Evolutionary conservation across 2,113 vertebrate species (phyloP).

Genomic region (Phalacrocorax aristotelis): DNA sequence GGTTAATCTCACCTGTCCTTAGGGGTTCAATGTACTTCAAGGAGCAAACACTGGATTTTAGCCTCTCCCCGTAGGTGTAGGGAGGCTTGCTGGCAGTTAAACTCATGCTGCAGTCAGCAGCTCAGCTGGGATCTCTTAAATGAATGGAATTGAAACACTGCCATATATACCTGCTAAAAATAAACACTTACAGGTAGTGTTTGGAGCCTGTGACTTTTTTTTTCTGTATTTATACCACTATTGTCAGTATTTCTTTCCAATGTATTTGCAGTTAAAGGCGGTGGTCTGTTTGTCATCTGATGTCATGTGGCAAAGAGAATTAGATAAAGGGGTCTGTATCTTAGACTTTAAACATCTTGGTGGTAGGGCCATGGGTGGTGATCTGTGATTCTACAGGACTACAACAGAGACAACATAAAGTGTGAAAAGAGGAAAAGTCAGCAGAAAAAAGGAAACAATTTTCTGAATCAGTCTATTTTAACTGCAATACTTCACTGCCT

Average conservation of each 20-base stretch:
- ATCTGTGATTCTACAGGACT: not conserved
- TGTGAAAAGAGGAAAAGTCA: not conserved
- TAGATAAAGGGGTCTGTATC: not conserved
- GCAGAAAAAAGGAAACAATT: not conserved
- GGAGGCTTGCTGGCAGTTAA: not conserved
- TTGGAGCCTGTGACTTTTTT: not conserved
- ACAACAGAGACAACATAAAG: not conserved
- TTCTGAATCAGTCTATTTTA: not conserved
- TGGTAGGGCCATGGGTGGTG: not conserved
- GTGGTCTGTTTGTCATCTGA: not conserved
- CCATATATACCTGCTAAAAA: not conserved
- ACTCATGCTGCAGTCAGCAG: not conserved
- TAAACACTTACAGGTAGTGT: not conserved
- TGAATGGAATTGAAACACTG: not conserved
- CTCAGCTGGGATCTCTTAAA: constrained; percentile 10
- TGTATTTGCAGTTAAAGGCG: not conserved
- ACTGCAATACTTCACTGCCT: not conserved
- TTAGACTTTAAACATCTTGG: not conserved
- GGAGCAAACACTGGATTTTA: not conserved
- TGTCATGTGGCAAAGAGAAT: not conserved
- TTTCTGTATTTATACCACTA: not conserved
- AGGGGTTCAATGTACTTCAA: not conserved
- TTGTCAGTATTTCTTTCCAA: not conserved
- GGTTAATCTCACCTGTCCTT: not conserved
- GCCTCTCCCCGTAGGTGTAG: not conserved